Conservation (phyloP, 2,797 vertebrate species). For the Pterois miles region DNA sequence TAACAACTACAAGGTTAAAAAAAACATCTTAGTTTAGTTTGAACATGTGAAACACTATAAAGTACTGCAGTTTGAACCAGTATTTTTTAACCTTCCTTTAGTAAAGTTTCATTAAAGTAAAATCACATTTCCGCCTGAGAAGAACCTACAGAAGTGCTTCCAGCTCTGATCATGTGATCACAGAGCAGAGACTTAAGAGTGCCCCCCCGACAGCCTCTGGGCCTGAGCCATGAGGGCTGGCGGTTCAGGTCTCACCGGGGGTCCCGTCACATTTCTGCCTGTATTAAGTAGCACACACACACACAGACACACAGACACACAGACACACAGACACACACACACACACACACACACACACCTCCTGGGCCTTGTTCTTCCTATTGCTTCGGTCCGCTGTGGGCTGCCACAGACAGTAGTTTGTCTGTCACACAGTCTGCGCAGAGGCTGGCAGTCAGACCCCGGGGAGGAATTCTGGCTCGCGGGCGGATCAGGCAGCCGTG, state of each 20-base stretch:
- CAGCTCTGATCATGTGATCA: slow-evolving; percentile 52
- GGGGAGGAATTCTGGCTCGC: slow-evolving; percentile 44
- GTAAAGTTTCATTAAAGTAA: background rate
- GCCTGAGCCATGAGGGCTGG: slow-evolving; percentile 43
- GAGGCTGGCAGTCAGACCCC: slow-evolving; percentile 59
- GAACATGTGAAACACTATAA: background rate
- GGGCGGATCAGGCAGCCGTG: slow-evolving; percentile 44
- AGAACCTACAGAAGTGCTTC: slow-evolving; percentile 3
- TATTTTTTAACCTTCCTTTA: background rate
- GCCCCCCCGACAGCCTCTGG: slow-evolving; percentile 53
- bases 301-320: slow-evolving; percentile 7
- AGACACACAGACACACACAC: slow-evolving; percentile 12
- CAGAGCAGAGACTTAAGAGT: slow-evolving; percentile 53
- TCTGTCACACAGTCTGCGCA: slow-evolving; percentile 66
- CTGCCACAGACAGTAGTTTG: slow-evolving; percentile 51
- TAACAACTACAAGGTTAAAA: background rate
- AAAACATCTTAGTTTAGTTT: background rate
- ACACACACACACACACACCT: slow-evolving; percentile 13
- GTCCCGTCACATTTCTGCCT: slow-evolving; percentile 58
- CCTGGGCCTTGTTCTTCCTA: slow-evolving; percentile 23
- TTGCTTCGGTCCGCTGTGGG: slow-evolving; percentile 34
- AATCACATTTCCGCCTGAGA: slow-evolving; percentile 43
- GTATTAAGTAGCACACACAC: slow-evolving; percentile 45
- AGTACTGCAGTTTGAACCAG: background rate
- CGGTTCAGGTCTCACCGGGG: slow-evolving; percentile 70